phyloP scores from a whole-genome alignment of 2,888 invertebrate species.

The Drosophila merina region DNA sequence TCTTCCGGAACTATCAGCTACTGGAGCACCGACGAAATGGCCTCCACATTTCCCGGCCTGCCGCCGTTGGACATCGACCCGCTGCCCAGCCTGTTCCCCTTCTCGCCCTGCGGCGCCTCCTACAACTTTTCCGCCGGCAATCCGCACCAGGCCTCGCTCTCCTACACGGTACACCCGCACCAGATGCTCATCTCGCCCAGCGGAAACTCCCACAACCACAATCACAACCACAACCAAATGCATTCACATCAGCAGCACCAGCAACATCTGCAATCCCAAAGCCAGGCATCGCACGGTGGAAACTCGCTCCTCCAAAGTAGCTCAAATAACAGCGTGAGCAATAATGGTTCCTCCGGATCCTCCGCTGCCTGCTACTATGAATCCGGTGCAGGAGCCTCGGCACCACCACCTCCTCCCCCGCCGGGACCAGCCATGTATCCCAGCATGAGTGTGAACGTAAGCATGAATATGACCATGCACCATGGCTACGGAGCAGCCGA shows the following conservation, averaged over 20 bases:
- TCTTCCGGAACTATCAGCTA: conserved; percentile 76
- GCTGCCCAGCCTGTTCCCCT: conserved; percentile 93
- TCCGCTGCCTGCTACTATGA: conserved; percentile 81
- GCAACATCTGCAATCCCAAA: conserved; percentile 66
- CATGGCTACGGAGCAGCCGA: conserved; percentile 87
- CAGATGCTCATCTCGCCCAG: conserved; percentile 88
- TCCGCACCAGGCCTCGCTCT: conserved; percentile 84
- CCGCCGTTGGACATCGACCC: conserved; percentile 94
- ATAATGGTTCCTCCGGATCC: conserved; percentile 35
- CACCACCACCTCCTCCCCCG: conserved; percentile 16
- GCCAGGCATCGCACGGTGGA: conserved; percentile 72
- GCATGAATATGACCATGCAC: conserved; percentile 99
- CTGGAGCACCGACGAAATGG: conserved; percentile 89
- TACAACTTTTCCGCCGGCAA: conserved; percentile 86
- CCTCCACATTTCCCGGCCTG: conserved; percentile 91
- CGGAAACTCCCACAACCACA: conserved; percentile 59
- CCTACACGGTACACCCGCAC: conserved; percentile 86
- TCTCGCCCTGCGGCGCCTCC: conserved; percentile 91
- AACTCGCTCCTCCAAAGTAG: conserved; percentile 67
- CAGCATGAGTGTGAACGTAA: conserved; percentile 97
- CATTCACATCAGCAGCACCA: conserved; percentile 55
- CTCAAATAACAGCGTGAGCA: conserved; percentile 44
- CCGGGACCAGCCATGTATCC: conserved; percentile 88
- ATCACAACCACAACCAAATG: conserved; percentile 58
- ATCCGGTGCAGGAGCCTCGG: conserved; percentile 35